Conservation (phyloP, 2,113 vertebrate genomes). For the Pseudopipra pipra region DNA sequence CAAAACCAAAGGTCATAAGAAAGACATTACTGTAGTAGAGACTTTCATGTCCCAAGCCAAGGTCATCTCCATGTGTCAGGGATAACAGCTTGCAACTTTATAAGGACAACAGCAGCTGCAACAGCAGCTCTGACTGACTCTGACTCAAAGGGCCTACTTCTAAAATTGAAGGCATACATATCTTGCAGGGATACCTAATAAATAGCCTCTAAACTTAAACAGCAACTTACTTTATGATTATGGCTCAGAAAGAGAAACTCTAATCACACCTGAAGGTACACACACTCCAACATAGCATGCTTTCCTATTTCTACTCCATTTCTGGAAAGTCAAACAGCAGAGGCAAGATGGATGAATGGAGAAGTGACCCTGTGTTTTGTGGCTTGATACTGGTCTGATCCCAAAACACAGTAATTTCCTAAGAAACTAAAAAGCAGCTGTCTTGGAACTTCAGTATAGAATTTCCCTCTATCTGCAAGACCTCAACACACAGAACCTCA, state of each 20-base stretch:
- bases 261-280: background rate
- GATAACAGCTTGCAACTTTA: background rate
- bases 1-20: slow-evolving; percentile 1
- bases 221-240: background rate
- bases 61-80: background rate
- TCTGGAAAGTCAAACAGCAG: background rate
- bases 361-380: background rate
- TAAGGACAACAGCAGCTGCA: background rate
- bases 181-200: background rate
- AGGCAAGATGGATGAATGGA: background rate
- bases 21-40: background rate
- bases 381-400: background rate
- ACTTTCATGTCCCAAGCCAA: background rate
- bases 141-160: background rate
- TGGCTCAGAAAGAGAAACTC: background rate
- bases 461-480: background rate
- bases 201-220: background rate
- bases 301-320: background rate
- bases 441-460: background rate
- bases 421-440: background rate
- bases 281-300: background rate
- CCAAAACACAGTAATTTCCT: background rate
- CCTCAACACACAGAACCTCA: background rate
- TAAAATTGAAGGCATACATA: background rate
- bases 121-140: background rate